Evolutionary conservation across 1,140 invertebrate genomes (phyloP).

Genomic region (Drosophila teissieri): DNA sequence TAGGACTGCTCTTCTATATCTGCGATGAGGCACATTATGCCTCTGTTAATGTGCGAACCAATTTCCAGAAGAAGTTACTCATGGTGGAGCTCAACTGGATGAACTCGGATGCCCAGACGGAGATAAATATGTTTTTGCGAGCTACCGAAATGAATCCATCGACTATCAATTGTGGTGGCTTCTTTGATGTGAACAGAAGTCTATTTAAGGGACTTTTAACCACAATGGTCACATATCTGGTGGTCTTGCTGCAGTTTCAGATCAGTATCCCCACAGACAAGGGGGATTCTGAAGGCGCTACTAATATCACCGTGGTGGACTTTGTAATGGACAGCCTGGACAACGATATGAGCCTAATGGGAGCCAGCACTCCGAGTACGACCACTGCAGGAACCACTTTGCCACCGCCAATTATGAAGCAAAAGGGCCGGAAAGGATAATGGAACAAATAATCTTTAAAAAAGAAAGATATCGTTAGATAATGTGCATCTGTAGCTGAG

Average conservation of each 20-base stretch:
- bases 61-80: conserved; percentile 89
- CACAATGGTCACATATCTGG: conserved; percentile 89
- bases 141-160: conserved; percentile 90
- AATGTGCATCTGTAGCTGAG: conserved; percentile 15
- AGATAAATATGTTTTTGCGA: conserved; percentile 89
- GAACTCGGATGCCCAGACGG: conserved; percentile 87
- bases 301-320: conserved; percentile 62
- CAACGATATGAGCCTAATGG: conserved; percentile 64
- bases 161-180: conserved; percentile 88
- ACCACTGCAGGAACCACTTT: conserved; percentile 23
- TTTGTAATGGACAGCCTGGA: conserved; percentile 63
- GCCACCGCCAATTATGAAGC: conserved; percentile 25
- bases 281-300: conserved; percentile 35
- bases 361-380: conserved; percentile 23
- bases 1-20: conserved; percentile 87
- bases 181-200: conserved; percentile 88
- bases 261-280: conserved; percentile 87
- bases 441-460: conserved; percentile 1
- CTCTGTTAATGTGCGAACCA: conserved; percentile 87
- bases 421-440: conserved; percentile 55
- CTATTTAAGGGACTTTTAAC: conserved; percentile 89
- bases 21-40: conserved; percentile 89
- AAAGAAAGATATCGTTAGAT: conserved; percentile 4
- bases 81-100: conserved; percentile 89
- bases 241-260: conserved; percentile 89